phyloP scores from a whole-genome alignment of 2,888 invertebrate genomes.

The Masnerella sp. region DNA sequence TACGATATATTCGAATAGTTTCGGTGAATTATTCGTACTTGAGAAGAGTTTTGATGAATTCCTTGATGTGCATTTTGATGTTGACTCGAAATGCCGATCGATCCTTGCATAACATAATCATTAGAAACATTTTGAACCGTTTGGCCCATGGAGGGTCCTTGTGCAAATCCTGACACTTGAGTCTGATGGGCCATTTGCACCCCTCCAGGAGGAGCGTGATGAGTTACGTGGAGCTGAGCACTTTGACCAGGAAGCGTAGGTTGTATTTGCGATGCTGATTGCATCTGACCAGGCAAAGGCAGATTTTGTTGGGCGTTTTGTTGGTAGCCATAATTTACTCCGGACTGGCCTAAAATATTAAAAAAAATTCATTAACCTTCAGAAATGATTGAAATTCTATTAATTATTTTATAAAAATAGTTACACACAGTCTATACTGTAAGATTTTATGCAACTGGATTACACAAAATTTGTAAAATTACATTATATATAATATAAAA shows the following conservation, averaged over 20 bases:
- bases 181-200: constrained; percentile 76
- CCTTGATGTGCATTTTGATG: constrained; percentile 69
- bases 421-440: no score
- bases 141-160: constrained; percentile 65
- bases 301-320: constrained; percentile 70
- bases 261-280: constrained; percentile 68
- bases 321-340: constrained; percentile 68
- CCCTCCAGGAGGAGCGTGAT: constrained; percentile 72
- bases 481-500: no score
- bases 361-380: no score
- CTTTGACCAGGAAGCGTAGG: constrained; percentile 74
- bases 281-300: constrained; percentile 73
- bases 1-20: no score
- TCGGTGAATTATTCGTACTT: constrained; percentile 67
- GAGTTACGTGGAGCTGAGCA: constrained; percentile 75
- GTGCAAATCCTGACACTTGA: constrained; percentile 70
- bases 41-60: constrained; percentile 66
- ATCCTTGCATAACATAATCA: constrained; percentile 70
- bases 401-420: no score
- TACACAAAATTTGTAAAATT: no score
- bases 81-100: constrained; percentile 62
- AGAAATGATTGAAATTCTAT: no score
- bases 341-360: constrained; percentile 48
- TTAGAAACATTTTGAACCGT: constrained; percentile 68
- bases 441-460: no score